Evolutionary conservation across 2,888 invertebrate genomes (phyloP).

Genomic region (Napeogenes inachia): DNA sequence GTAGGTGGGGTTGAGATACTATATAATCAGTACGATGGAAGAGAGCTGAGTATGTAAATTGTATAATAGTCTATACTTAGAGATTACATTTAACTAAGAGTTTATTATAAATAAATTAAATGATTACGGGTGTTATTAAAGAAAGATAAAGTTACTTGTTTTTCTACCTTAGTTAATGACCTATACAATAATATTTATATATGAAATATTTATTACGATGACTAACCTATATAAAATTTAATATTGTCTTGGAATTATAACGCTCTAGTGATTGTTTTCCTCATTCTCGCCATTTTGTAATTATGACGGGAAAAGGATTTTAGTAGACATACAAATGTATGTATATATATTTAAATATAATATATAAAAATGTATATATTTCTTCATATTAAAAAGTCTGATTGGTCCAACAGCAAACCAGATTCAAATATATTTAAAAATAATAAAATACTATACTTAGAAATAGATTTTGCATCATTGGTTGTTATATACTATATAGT

Average conservation of each 20-base stretch:
- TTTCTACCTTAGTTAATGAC: no score
- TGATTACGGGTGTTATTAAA: no score
- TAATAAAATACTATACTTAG: background rate
- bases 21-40: no score
- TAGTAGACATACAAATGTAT: background rate
- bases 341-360: background rate
- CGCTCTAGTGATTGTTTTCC: background rate
- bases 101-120: no score
- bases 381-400: background rate
- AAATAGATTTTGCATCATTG: background rate
- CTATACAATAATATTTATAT: no score
- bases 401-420: no score
- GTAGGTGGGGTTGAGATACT: no score
- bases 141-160: no score
- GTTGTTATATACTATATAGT: background rate
- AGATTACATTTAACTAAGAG: no score
- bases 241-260: background rate
- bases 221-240: background rate
- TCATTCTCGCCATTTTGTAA: slow-evolving; percentile 6
- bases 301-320: background rate
- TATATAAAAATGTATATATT: background rate
- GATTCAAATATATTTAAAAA: background rate
- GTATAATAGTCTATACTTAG: no score
- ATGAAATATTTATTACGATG: no score
- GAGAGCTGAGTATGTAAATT: no score